phyloP scores from a whole-genome alignment of 2,888 invertebrate genomes.

The Andrena trimmerana region DNA sequence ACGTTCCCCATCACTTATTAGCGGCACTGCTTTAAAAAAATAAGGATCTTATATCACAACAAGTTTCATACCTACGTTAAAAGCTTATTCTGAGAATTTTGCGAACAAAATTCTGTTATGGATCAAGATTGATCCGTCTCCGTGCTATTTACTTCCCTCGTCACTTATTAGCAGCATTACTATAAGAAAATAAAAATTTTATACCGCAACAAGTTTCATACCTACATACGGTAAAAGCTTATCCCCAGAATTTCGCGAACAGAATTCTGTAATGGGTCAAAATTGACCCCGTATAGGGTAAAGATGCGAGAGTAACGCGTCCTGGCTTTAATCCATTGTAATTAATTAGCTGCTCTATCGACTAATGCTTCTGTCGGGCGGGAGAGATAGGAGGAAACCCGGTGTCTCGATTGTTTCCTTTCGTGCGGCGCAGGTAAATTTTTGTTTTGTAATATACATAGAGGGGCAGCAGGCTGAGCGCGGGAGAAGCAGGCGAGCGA shows the following conservation, averaged over 20 bases:
- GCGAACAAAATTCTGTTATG: too few relatives aligned
- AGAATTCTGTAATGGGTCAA: too few relatives aligned
- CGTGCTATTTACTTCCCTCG: too few relatives aligned
- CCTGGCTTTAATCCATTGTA: conserved; percentile 8
- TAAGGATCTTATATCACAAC: neutral
- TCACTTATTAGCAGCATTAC: too few relatives aligned
- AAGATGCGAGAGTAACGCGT: conserved; percentile 29
- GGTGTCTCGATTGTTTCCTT: conserved; percentile 45
- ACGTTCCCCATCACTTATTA: too few relatives aligned
- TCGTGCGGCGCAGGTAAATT: conserved; percentile 32
- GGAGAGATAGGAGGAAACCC: conserved; percentile 24
- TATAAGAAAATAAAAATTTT: too few relatives aligned
- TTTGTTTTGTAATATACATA: conserved; percentile 57
- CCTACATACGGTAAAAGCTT: too few relatives aligned
- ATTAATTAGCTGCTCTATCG: conserved; percentile 31
- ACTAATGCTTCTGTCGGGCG: conserved; percentile 10
- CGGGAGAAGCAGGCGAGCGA: conserved; percentile 58
- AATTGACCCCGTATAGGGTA: too few relatives aligned
- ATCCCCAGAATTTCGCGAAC: too few relatives aligned
- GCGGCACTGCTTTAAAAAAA: too few relatives aligned
- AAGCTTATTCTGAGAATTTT: neutral
- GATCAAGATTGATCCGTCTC: too few relatives aligned
- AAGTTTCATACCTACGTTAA: neutral
- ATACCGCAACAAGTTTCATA: too few relatives aligned
- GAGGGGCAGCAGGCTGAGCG: conserved; percentile 28